Conservation (phyloP, 2,113 vertebrate species). For the Fulica atra region DNA sequence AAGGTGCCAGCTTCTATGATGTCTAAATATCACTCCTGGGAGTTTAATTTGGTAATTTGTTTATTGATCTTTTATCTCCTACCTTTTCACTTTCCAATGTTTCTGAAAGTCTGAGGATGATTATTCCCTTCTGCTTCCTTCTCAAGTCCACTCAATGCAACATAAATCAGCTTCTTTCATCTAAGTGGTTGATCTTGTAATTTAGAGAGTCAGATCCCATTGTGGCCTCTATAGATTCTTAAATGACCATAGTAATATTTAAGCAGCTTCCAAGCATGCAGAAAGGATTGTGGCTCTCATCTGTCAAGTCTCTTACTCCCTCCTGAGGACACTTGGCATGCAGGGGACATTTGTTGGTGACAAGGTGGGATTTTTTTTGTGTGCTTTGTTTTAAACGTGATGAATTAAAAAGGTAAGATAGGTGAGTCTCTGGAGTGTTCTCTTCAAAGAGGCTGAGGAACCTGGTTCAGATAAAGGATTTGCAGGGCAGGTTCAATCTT, state of each 20-base stretch:
- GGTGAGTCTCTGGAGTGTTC: not conserved
- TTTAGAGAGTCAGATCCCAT: not conserved
- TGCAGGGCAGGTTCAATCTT: not conserved
- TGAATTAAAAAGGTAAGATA: not conserved
- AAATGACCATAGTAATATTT: not conserved
- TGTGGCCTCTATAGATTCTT: not conserved
- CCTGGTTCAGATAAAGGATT: not conserved
- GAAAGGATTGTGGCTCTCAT: not conserved
- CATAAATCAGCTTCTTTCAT: not conserved
- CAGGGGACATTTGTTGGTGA: not conserved
- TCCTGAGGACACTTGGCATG: not conserved
- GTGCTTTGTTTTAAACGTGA: not conserved
- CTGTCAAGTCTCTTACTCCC: not conserved
- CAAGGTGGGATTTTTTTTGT: not conserved
- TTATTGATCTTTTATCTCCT: slow-evolving; percentile 19
- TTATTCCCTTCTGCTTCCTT: slow-evolving; percentile 8
- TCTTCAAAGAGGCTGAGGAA: not conserved
- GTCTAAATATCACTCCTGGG: not conserved
- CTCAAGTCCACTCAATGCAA: not conserved
- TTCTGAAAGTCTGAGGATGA: slow-evolving; percentile 16
- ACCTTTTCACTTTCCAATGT: not conserved
- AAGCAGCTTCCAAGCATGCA: not conserved
- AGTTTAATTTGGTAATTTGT: not conserved
- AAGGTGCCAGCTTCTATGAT: not conserved
- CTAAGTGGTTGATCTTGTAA: not conserved